Base-by-base conservation (phyloP, 1,140 invertebrate species). In the Dendrolimus punctatus region DNA sequence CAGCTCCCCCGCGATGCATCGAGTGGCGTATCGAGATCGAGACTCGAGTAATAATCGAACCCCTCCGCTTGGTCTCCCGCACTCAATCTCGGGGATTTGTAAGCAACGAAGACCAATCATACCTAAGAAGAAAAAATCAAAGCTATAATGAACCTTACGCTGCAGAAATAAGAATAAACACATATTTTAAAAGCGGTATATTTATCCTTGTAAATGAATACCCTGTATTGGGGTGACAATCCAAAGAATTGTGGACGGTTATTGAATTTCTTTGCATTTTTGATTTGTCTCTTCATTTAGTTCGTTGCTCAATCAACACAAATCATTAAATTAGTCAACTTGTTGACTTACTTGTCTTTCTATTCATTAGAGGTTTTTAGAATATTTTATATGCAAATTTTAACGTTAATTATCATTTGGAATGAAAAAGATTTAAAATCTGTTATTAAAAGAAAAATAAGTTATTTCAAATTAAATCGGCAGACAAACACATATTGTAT, bases 191-290 rank as follows among this genome's bases (percentile, higher is more conserved):
- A 36, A 6, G 6, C 44, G 42, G 37, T 49, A 55, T 45, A 60
- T 10, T 37, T 47, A 58, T 49, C 39, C 47, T 68, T 53, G 64
- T 53, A 42, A 51, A 67, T 57, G 58, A 64, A 74, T 63, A 74
- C 66, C 57, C 64, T 67, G 58, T 68, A 71, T 73, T 78, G 70
- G 74, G 73, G 78, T 77, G 72, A 80, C 76, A 82, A 80, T 79
- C 71, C 69, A 76, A 72, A 77, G 74, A 82, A 80, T 77, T 71
- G 68, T 55, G 65, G 67, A 73, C 69, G 71, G 68, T 81, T 82
- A 82, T 82, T 82, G 76, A 82, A 82, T 85, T 78, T 80, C 77
- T 80, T 77, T 80, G 68, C 68, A 80, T 73, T 81, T 77, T 81
- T 74, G 71, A 73, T 81, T 80, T 77, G 60, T 73, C 66, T 73